phyloP scores from a whole-genome alignment of 1,140 invertebrate species.

The Condylostylus longicornis region DNA sequence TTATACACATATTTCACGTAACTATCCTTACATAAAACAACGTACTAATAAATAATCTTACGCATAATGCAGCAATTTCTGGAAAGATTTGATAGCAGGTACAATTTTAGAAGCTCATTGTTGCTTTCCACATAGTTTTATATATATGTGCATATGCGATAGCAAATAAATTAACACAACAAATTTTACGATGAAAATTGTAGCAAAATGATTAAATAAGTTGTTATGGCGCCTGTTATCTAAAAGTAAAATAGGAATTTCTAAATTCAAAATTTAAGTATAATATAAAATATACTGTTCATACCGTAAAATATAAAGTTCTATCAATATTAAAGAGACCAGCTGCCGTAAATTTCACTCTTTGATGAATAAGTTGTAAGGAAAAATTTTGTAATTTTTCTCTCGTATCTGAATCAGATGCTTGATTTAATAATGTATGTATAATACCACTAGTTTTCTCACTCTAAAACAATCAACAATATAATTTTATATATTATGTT shows the following conservation, averaged over 20 bases:
- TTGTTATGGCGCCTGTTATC: conserved; percentile 29
- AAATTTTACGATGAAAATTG: conserved; percentile 31
- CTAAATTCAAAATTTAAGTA: background rate
- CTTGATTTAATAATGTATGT: conserved; percentile 24
- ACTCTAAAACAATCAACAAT: conserved; percentile 9
- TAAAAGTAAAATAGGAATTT: conserved; percentile 7
- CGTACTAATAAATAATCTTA: no score
- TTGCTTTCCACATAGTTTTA: no score
- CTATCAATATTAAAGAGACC: conserved; percentile 30
- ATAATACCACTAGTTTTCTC: conserved; percentile 29
- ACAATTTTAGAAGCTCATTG: no score
- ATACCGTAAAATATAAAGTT: conserved; percentile 27
- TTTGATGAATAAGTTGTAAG: conserved; percentile 26
- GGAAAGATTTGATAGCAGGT: no score
- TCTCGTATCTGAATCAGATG: conserved; percentile 21
- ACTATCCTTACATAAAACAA: no score
- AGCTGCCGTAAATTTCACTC: conserved; percentile 28
- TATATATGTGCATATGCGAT: no score
- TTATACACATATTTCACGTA: no score
- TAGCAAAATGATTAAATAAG: conserved; percentile 28
- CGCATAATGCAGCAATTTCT: no score
- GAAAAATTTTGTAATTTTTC: conserved; percentile 30
- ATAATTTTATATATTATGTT: background rate
- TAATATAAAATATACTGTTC: conserved; percentile 2
- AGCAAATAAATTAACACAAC: no score